Evolutionary conservation across 2,113 vertebrate genomes (phyloP).

Genomic region (Cryptomyrus ogoouensis): DNA sequence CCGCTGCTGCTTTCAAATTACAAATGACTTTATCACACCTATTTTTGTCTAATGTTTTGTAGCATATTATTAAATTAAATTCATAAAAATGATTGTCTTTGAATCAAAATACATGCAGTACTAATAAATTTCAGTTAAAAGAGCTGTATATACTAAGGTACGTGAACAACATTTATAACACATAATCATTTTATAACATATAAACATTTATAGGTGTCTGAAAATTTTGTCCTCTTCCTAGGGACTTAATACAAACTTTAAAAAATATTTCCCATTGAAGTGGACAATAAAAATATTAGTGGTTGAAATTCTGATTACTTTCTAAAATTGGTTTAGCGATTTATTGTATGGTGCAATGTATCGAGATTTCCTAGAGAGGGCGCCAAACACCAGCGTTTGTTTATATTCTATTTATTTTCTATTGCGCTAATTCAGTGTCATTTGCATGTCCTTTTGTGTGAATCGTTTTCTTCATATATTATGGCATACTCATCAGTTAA

Average conservation of each 20-base stretch:
- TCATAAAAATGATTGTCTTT: neutral
- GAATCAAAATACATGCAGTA: neutral
- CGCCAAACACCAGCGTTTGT: neutral
- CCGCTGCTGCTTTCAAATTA: neutral
- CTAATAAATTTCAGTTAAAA: neutral
- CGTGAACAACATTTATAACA: neutral
- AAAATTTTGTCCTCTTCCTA: neutral
- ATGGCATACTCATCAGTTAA: too few relatives aligned
- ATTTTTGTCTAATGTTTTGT: neutral
- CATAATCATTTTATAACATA: neutral
- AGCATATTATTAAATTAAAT: neutral
- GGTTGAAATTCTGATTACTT: neutral
- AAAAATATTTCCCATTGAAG: neutral
- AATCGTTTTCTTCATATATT: neutral
- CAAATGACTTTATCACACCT: neutral
- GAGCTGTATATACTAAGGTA: neutral
- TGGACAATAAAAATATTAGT: neutral
- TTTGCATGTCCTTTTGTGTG: neutral
- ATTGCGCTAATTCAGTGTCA: neutral
- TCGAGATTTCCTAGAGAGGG: neutral
- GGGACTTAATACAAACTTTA: neutral
- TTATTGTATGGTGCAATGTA: neutral
- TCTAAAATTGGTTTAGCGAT: neutral
- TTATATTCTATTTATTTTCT: neutral
- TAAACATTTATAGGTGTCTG: neutral